Base-by-base conservation (phyloP, 1,140 invertebrate species). In the Hormaphis cornu region DNA sequence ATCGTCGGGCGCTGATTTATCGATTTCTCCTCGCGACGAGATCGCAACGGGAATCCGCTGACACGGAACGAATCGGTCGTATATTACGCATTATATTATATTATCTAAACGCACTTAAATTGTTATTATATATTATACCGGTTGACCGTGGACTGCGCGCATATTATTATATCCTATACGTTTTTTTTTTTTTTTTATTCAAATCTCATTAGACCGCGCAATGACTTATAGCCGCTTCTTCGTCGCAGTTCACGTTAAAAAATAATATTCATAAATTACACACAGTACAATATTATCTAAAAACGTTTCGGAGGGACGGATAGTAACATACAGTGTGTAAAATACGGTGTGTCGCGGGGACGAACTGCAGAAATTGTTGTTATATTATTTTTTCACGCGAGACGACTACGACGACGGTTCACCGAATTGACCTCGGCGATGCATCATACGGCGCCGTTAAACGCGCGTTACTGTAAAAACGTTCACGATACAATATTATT, bases 141-240 rank as follows among this genome's bases (percentile, higher is more conserved):
- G 54, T 56, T 37, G 20, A 14, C 7, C 20, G 54, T 12, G 20
- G 20, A 40, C 14, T 3, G 5, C n/a, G n/a, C n/a, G n/a, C n/a
- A n/a, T n/a, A n/a, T n/a, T n/a, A n/a, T n/a, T n/a, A n/a, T 12
- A 37, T 56, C 40, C 22, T 10, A 35, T n/a, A n/a, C 22, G 37
- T 50, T n/a, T n/a, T n/a, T n/a, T n/a, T n/a, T n/a, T n/a, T n/a
- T n/a, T n/a, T n/a, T n/a, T n/a, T 66, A 66, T 66, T 66, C 22
- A 66, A 66, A 66, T 66, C 59, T 66, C 59, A 66, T 66, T 66
- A 66, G 59, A 66, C 59, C 4, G 18, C 12, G 42, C n/a, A 10
- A n/a, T 46, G 4, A n/a, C 18, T 46, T 46, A n/a, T n/a, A 5
- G 5, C 18, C 16, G 6, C 42, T 46, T n/a, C 42, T n/a, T n/a